Base-by-base conservation (phyloP, 2,113 vertebrate genomes). In the Passerina amoena region DNA sequence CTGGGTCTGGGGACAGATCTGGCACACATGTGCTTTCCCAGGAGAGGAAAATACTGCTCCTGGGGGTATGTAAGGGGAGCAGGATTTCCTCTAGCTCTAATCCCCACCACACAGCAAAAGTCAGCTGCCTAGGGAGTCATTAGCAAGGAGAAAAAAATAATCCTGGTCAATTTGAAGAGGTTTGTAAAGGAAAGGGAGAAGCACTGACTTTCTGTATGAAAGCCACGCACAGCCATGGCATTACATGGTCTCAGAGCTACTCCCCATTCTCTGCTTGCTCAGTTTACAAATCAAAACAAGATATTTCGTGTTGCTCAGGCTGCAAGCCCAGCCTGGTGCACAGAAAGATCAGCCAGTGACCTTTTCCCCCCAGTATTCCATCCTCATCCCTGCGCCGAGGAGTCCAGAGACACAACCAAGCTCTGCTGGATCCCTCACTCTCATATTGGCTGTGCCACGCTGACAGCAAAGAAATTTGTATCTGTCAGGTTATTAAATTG, bases 401-500 rank as follows among this genome's bases (percentile, higher is more conserved):
- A 65, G 54, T 25, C 38, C 38, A 35, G 75, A 40, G 71, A 77
- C 68, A 57, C 64, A 68, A n/a, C 25, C 2, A 4, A 50, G 73
- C 2, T 4, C 33, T n/a, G 66, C 88, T 82, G 70, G 75, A 88
- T 91, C 68, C 86, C 87, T 83, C 8, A 8, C 86, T 95, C 79
- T 53, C 4, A 8, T 63, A 56, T 42, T 50, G 93, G 66, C 77
- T 85, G n/a, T 5, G 20, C 42, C 6, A 6, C 1, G 4, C 73
- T 60, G 70, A 79, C 93, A 82, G 69, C 17, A 84, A 94, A 79
- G 51, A 95, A 83, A 90, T 94, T 88, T 91, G 50, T 90, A 90
- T 51, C 92, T 90, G 79, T 80, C 89, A 65, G 59, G 73, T 96
- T 92, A 93, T 86, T 96, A 92, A 91, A 94, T 35, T 82, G 86